Evolutionary conservation across 2,888 invertebrate genomes (phyloP).

Genomic region (Lasioglossum vierecki): DNA sequence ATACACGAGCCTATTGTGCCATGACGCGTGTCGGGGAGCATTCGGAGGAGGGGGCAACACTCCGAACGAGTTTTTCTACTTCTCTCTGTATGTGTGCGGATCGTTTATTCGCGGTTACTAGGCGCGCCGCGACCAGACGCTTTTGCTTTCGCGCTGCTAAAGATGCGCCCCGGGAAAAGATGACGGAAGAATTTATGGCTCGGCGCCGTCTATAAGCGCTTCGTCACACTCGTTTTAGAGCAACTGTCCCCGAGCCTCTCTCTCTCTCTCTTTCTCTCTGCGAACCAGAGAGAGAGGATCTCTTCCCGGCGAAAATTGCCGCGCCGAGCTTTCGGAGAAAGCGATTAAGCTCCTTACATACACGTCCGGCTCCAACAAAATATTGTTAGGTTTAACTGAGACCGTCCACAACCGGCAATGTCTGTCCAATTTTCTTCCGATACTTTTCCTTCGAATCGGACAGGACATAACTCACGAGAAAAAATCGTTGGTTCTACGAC

Average conservation of each 20-base stretch:
- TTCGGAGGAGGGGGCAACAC: neutral
- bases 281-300: neutral
- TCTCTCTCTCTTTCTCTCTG: neutral
- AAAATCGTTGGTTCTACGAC: too few relatives aligned
- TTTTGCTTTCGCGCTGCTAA: constrained; percentile 5
- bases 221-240: constrained; percentile 5
- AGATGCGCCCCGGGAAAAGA: constrained; percentile 11
- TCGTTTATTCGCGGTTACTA: constrained; percentile 3
- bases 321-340: neutral
- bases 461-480: too few relatives aligned
- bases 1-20: neutral
- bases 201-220: neutral
- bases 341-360: too few relatives aligned
- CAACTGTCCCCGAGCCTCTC: neutral
- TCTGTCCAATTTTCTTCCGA: too few relatives aligned
- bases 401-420: too few relatives aligned
- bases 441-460: too few relatives aligned
- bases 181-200: neutral
- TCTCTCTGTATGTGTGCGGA: neutral
- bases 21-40: neutral
- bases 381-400: too few relatives aligned
- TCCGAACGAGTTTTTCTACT: neutral
- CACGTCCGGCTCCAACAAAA: too few relatives aligned
- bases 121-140: neutral
- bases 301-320: neutral